phyloP scores from a whole-genome alignment of 2,797 vertebrate genomes.

The Artibeus jamaicensis region DNA sequence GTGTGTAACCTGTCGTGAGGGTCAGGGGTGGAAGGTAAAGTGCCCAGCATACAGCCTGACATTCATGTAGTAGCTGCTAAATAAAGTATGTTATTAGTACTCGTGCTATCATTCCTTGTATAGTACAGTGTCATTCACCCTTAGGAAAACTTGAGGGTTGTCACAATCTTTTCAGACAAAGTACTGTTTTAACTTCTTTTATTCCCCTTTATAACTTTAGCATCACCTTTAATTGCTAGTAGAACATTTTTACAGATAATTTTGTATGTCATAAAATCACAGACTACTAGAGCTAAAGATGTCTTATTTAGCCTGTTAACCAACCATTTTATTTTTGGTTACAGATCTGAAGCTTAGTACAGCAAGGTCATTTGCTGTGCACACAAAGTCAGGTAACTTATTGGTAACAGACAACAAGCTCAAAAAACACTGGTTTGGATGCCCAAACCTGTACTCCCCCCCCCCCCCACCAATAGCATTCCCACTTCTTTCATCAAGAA shows the following conservation, averaged over 20 bases:
- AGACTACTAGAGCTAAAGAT: not conserved
- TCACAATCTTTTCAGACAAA: not conserved
- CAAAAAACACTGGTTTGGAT: not conserved
- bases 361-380: not conserved
- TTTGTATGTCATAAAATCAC: not conserved
- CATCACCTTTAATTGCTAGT: not conserved
- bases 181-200: conserved; percentile 2
- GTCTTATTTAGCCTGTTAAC: not conserved
- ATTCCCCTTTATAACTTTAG: not conserved
- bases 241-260: not conserved
- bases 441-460: not conserved
- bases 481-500: not conserved
- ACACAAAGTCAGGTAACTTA: not conserved
- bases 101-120: not conserved
- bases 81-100: not conserved
- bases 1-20: not conserved
- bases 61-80: not conserved
- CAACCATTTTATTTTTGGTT: not conserved
- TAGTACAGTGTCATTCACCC: not conserved
- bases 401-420: not conserved
- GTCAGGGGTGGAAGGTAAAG: not conserved
- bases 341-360: not conserved
- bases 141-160: not conserved
- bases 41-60: not conserved
- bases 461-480: no score